Evolutionary conservation across 1,140 invertebrate genomes (phyloP).

Genomic region (Colletes gigas): DNA sequence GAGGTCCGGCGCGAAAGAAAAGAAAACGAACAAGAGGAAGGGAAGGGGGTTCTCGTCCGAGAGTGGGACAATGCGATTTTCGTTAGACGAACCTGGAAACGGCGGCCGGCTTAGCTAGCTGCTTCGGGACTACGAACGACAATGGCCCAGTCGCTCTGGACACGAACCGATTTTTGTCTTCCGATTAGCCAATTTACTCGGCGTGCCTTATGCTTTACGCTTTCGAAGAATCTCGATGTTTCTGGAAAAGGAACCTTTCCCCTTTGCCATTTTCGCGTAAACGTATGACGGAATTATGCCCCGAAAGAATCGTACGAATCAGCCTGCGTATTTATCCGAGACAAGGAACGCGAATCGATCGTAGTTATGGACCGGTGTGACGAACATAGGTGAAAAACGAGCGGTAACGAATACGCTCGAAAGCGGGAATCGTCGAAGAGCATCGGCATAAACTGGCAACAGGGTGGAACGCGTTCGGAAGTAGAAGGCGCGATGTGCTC

Average conservation of each 20-base stretch:
- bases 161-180: constrained; percentile 50
- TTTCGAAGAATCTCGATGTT: constrained; percentile 15
- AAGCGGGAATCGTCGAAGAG: constrained; percentile 1
- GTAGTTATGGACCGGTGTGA: constrained; percentile 6
- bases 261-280: background rate
- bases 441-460: constrained; percentile 12
- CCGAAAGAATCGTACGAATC: no score
- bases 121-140: constrained; percentile 19
- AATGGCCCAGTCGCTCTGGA: constrained; percentile 17
- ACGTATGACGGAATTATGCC: background rate
- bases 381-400: constrained; percentile 13
- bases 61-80: constrained; percentile 28
- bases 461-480: constrained; percentile 59
- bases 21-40: background rate
- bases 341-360: constrained; percentile 9
- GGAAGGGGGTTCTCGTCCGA: background rate
- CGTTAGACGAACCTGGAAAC: constrained; percentile 28
- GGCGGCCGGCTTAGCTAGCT: constrained; percentile 13
- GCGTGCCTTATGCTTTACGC: constrained; percentile 8
- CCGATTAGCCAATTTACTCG: constrained; percentile 21
- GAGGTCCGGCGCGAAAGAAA: constrained; percentile 24
- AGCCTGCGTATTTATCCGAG: no score
- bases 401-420: background rate
- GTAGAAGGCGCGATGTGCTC: constrained; percentile 72
- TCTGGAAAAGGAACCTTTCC: background rate